Evolutionary conservation across 1,140 invertebrate species (phyloP).

Genomic region (Pogonomyrmex californicus): DNA sequence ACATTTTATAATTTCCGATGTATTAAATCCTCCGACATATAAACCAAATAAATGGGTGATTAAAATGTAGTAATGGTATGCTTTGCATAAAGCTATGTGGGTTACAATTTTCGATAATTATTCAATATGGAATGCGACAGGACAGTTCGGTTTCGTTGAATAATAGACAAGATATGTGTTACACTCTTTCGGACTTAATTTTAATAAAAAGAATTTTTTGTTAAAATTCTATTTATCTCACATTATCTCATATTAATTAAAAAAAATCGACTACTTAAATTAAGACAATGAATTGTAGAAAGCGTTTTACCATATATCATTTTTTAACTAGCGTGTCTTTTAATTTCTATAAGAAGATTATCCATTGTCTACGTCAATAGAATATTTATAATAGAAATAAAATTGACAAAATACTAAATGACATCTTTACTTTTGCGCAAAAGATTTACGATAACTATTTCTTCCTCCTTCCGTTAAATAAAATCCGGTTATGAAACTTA

Average conservation of each 20-base stretch:
- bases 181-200: neutral
- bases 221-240: neutral
- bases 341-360: too few species aligned
- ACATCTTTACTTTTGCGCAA: too few species aligned
- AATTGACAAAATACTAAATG: too few species aligned
- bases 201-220: neutral
- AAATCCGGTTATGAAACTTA: too few species aligned
- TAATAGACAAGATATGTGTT: neutral
- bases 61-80: constrained; percentile 4
- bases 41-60: constrained; percentile 29
- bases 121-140: neutral
- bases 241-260: neutral
- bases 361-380: too few species aligned
- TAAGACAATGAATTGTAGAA: too few species aligned
- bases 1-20: constrained; percentile 1
- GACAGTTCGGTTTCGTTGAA: constrained; percentile 7
- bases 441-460: too few species aligned
- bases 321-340: too few species aligned
- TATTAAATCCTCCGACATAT: neutral
- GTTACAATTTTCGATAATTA: constrained; percentile 34
- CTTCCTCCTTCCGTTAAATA: too few species aligned
- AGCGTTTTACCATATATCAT: too few species aligned
- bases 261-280: neutral
- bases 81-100: constrained; percentile 10
- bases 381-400: too few species aligned